These are phyloP conservation scores for Picathartes gymnocephalus DNA, from an alignment of 2,113 vertebrate species.

Conservation along the genomic window DNA sequence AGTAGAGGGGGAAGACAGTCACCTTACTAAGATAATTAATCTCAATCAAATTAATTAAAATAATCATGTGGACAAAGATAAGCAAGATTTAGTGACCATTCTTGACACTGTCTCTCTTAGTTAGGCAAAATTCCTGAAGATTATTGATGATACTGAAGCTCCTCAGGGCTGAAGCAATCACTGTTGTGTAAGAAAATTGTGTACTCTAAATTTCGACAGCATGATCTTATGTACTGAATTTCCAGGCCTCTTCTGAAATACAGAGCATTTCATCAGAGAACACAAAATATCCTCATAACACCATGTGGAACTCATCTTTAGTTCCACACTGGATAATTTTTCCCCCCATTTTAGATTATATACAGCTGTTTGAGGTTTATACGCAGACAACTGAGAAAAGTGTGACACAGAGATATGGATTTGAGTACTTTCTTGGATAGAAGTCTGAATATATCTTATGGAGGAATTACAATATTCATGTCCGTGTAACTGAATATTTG, in stretches of 20 bases:
- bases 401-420: not conserved
- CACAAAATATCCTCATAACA: not conserved
- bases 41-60: conserved; percentile 46
- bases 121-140: conserved; percentile 14
- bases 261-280: not conserved
- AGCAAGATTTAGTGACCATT: conserved; percentile 21
- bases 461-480: not conserved
- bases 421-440: not conserved
- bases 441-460: not conserved
- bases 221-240: not conserved
- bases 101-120: conserved; percentile 28
- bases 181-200: not conserved
- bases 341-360: fast-evolving
- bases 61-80: conserved; percentile 39
- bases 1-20: not conserved
- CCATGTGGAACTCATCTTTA: not conserved
- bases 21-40: conserved; percentile 14
- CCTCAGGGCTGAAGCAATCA: not conserved
- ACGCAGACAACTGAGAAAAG: not conserved
- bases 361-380: not conserved
- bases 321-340: not conserved
- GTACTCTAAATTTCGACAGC: not conserved
- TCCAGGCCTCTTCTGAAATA: not conserved
- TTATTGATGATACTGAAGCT: conserved; percentile 6
- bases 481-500: not conserved